A percentile compares a stretch with the other conserved stretches of the same genome.
Evolutionary conservation across 2,113 vertebrate species (phyloP).

Genomic region (Lagenorhynchus albirostris): DNA sequence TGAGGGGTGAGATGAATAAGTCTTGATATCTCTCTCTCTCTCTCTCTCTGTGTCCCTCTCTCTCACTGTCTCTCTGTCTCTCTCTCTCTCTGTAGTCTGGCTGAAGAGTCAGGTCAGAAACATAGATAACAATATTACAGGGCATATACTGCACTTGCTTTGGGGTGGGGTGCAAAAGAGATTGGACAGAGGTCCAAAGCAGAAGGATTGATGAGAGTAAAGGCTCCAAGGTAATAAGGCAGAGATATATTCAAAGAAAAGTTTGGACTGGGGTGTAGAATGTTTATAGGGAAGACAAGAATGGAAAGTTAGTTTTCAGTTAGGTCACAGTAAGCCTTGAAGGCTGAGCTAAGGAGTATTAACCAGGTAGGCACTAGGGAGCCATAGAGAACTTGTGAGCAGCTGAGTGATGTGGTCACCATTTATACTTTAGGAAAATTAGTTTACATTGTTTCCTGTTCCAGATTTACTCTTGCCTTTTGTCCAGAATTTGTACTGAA

Average conservation of each 20-base stretch:
- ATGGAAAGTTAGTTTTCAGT: background rate
- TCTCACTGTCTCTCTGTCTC: background rate
- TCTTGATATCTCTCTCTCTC: background rate
- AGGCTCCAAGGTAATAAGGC: background rate
- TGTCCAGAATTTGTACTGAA: conserved; percentile 67
- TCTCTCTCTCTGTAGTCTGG: background rate
- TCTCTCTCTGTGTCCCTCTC: too few species aligned
- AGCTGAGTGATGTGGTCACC: background rate
- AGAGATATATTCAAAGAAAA: background rate
- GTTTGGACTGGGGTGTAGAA: background rate
- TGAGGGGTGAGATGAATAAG: background rate
- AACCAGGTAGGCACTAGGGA: background rate
- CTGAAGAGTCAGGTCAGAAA: background rate
- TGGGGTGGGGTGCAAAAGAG: background rate
- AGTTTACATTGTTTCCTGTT: conserved; percentile 54
- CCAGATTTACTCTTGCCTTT: conserved; percentile 59
- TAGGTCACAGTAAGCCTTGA: background rate
- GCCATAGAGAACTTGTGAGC: background rate
- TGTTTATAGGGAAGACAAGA: background rate
- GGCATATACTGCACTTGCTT: background rate
- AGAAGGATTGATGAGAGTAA: background rate
- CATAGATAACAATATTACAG: background rate
- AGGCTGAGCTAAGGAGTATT: background rate
- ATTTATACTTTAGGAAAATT: background rate
- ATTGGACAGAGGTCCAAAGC: background rate